These are phyloP conservation scores for Benthosema pterotum DNA, from an alignment of 2,797 vertebrate genomes.

Conservation along the genomic window DNA sequence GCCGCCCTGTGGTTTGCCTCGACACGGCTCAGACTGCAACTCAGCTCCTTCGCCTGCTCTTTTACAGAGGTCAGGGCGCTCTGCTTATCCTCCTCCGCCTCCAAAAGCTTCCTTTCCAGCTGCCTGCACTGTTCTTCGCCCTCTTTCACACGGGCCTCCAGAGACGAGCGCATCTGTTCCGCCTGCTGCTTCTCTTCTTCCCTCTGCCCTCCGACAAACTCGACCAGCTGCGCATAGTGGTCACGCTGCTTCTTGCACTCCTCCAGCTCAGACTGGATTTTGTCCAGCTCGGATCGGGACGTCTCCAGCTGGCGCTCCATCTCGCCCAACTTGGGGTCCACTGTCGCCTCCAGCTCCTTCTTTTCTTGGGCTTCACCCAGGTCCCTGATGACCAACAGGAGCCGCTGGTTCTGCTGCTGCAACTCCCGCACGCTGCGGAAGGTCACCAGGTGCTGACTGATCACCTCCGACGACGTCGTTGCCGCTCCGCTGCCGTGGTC, in stretches of 20 bases:
- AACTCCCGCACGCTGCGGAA: constrained; percentile 96
- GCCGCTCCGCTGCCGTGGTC: constrained; percentile 88
- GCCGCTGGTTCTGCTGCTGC: constrained; percentile 95
- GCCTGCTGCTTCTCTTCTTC: constrained; percentile 98
- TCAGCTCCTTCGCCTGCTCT: constrained; percentile 87
- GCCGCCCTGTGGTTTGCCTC: constrained; percentile 88
- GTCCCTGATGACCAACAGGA: constrained; percentile 90
- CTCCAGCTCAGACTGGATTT: constrained; percentile 85
- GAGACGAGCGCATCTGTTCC: constrained; percentile 87
- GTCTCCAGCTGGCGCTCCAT: constrained; percentile 84
- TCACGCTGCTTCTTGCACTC: constrained; percentile 87
- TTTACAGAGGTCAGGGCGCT: constrained; percentile 84
- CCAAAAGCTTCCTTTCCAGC: constrained; percentile 88
- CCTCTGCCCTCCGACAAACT: constrained; percentile 92
- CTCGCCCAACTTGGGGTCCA: constrained; percentile 81
- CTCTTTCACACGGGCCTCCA: constrained; percentile 88
- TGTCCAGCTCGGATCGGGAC: constrained; percentile 68
- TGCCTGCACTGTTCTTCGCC: constrained; percentile 84
- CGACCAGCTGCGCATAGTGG: constrained; percentile 91
- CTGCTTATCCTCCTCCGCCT: constrained; percentile 87
- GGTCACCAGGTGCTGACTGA: constrained; percentile 93
- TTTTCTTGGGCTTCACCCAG: constrained; percentile 90
- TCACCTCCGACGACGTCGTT: constrained; percentile 87
- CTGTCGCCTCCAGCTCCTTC: constrained; percentile 85
- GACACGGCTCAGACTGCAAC: constrained; percentile 80